Evolutionary conservation across 2,888 invertebrate genomes (phyloP).

Genomic region (Sinhomidia bicolor): DNA sequence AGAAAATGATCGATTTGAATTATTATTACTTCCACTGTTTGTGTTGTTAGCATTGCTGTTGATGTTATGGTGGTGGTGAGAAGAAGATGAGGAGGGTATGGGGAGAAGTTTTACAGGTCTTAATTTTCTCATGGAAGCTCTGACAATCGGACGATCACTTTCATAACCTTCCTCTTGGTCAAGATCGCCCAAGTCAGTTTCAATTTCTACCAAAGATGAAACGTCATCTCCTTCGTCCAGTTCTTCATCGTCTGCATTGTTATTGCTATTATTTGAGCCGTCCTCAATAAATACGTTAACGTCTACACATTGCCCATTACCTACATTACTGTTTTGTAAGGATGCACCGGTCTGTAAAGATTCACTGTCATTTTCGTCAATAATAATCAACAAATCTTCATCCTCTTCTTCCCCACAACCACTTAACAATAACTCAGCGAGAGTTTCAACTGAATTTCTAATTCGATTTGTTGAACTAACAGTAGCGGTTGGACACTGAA

Average conservation of each 20-base stretch:
- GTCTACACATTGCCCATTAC: slow-evolving; percentile 1
- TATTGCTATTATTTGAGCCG: not conserved
- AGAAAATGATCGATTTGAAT: slow-evolving; percentile 64
- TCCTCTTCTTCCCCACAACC: slow-evolving; percentile 77
- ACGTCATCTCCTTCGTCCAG: slow-evolving; percentile 55
- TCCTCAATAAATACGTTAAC: slow-evolving; percentile 34
- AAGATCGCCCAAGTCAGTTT: slow-evolving; percentile 68
- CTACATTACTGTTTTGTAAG: not conserved
- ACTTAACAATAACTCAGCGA: slow-evolving; percentile 77
- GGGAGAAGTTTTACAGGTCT: slow-evolving; percentile 75
- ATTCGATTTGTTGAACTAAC: slow-evolving; percentile 69
- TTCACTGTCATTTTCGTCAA: slow-evolving; percentile 74
- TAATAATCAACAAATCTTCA: slow-evolving; percentile 77
- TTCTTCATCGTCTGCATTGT: slow-evolving; percentile 60
- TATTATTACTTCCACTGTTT: not conserved
- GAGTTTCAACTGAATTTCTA: slow-evolving; percentile 74
- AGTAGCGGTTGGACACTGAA: slow-evolving; percentile 63
- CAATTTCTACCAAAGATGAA: slow-evolving; percentile 65
- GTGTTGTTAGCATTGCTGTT: not conserved
- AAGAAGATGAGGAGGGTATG: slow-evolving; percentile 54
- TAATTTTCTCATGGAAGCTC: slow-evolving; percentile 79
- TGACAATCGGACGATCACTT: slow-evolving; percentile 78
- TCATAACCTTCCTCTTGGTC: slow-evolving; percentile 79
- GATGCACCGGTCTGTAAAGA: slow-evolving; percentile 54
- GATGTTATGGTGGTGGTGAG: slow-evolving; percentile 34